A percentile compares a stretch with the other conserved stretches of the same genome.
Conservation (phyloP, 2,888 invertebrate genomes). For the Acrobasis suavella region DNA sequence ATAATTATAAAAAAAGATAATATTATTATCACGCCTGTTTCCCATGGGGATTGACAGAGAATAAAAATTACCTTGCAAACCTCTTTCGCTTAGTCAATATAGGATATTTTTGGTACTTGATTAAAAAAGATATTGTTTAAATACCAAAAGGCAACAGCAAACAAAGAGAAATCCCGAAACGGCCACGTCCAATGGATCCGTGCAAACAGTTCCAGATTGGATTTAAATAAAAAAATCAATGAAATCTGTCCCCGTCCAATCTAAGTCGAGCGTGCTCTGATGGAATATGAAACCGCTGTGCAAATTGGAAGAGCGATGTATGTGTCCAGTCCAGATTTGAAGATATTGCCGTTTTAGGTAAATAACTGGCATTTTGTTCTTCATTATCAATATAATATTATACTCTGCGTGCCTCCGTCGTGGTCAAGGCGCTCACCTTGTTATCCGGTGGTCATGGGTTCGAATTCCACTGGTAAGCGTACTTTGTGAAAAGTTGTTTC, state of each 20-base stretch:
- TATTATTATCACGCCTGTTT: too few species aligned
- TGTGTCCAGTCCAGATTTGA: not conserved
- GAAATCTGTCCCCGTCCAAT: slow-evolving; percentile 28
- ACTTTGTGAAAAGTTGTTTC: too few species aligned
- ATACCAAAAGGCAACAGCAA: not conserved
- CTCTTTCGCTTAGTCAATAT: too few species aligned
- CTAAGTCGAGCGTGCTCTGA: slow-evolving; percentile 24
- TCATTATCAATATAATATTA: too few species aligned
- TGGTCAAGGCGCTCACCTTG: too few species aligned
- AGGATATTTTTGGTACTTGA: too few species aligned
- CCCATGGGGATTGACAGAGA: too few species aligned
- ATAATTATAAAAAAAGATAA: too few species aligned
- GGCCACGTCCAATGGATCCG: not conserved
- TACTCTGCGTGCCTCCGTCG: too few species aligned
- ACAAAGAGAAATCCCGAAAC: not conserved
- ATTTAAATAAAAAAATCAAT: slow-evolving; percentile 31
- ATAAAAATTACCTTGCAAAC: too few species aligned
- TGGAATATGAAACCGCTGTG: slow-evolving; percentile 24
- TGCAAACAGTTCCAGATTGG: slow-evolving; percentile 9
- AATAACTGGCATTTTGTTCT: not conserved
- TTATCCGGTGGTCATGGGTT: too few species aligned
- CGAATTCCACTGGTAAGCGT: too few species aligned
- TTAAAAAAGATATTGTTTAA: not conserved
- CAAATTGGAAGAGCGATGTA: slow-evolving; percentile 12
- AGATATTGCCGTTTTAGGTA: not conserved